Evolutionary conservation across 2,888 invertebrate genomes (phyloP), one percentile per base, ranked within the genome.

Genomic region (Drosophila acutilabella): DNA sequence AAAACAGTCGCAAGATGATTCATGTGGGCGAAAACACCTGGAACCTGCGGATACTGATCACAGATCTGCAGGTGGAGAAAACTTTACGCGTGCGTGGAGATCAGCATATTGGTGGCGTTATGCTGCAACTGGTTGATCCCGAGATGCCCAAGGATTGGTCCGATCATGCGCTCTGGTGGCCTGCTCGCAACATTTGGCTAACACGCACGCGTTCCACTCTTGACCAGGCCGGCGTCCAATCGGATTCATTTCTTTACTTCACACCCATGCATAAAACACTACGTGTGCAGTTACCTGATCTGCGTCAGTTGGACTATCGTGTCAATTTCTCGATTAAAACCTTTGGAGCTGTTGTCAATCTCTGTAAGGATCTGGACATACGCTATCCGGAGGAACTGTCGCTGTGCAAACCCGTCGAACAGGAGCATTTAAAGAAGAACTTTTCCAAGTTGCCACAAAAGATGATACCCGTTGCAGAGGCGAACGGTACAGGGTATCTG

Each of bases 81-180:
- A 96, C 96, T 64, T 95, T 99, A 90, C 95, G 98, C 80, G 98
- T 99, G 84, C 97, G 97, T 93, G 99, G 99, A 84, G 98, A 99
- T 93, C 95, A 98, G 91, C 98, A 99, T 93, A 97, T 99, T 92
- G 99, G 99, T 80, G 99, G 99, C 86, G 97, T 99, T 78, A 99
- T 99, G 99, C 95, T 99, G 87, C 96, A 96, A 93, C 95, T 99
- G 81, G 99, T 98, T 68, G 98, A 97, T 93, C 95, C 98, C 97
- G 99, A 98, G 91, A 97, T 98, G 92, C 96, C 98, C 56, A 97
- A 97, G 93, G 99, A 99, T 93, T 99, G 99, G 99, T 99, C 99
- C 44, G 99, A 99, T 93, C 99, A 99, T 93, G 98, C 98, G 0
- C 94, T 99, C 1, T 99, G 99, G 99, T 99, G 99, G 99, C 99